Percentiles rank a stretch among this genome's conserved stretches.
These are phyloP conservation scores for Noctua comes DNA, from an alignment of 2,888 invertebrate species.

Conservation along the genomic window DNA sequence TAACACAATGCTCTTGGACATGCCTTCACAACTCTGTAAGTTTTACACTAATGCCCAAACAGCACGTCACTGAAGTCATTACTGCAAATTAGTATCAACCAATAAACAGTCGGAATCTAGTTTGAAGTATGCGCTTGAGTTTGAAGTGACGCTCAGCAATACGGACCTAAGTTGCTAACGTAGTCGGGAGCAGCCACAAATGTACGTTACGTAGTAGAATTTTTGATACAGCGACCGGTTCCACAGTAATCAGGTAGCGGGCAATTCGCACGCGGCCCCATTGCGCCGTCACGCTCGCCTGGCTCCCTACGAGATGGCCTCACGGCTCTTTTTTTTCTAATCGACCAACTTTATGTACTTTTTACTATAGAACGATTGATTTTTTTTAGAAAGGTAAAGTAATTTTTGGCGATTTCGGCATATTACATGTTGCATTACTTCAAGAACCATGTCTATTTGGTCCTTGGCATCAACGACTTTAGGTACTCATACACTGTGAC, in stretches of 20 bases:
- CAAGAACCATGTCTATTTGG: not conserved
- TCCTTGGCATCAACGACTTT: not conserved
- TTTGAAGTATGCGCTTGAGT: not conserved
- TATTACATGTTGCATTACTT: not conserved
- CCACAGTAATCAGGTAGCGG: conserved; percentile 61
- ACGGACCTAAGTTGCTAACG: not conserved
- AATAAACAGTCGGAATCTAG: not conserved
- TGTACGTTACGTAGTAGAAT: conserved; percentile 47
- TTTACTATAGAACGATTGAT: conserved; percentile 55
- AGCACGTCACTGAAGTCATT: not conserved
- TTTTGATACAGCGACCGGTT: conserved; percentile 64
- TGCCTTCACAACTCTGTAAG: not conserved
- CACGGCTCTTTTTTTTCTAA: conserved; percentile 67
- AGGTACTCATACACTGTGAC: conserved; percentile 2
- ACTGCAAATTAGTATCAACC: not conserved
- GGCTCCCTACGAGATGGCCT: conserved; percentile 70
- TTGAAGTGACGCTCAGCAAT: not conserved
- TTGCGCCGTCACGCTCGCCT: conserved; percentile 71
- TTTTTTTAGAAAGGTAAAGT: conserved; percentile 45
- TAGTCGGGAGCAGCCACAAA: conserved; percentile 10
- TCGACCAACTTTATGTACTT: conserved; percentile 60
- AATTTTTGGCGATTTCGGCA: conserved; percentile 18
- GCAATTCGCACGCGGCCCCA: conserved; percentile 71
- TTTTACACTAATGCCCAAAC: not conserved
- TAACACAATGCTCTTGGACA: not conserved